Evolutionary conservation across 2,888 invertebrate species (phyloP), one percentile per base, ranked within the genome.

Genomic region (Agriotes lineatus): DNA sequence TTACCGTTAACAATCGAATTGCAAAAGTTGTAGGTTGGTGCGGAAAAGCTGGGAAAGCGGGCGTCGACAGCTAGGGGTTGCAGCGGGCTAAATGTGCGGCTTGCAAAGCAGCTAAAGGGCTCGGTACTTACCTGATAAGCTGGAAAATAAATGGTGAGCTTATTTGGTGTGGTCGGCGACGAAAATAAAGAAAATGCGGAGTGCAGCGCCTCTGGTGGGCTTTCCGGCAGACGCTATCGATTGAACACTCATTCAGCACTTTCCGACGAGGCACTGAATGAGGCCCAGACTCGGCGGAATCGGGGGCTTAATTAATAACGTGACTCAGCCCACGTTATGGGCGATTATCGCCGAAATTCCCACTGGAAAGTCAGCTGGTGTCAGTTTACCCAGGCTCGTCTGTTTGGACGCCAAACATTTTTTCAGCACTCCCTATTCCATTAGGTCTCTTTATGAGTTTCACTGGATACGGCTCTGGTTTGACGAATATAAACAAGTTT

Each of bases 101-200:
- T 42, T 12, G 2, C 7, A 42, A 42, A 42, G 42, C 6, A 39
- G 14, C 16, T 42, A 45, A 42, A 16, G 42, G 42, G 10, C 42
- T 25, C 20, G 33, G 37, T 52, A 69, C 64, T 42, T 69, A 69
- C 69, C 69, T 65, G 59, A 56, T 56, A 61, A 61, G 56, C 45
- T 60, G 60, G 45, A 69, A 69, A 64, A 69, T 60, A 63, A 67
- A 70, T 56, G 62, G 58, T 56, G 63, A 60, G 67, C 63, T 67
- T 57, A 61, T 68, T 70, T 70, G 67, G 66, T 63, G 70, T 70
- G 70, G 67, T 63, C 70, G 62, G 33, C 70, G 58, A 54, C 12
- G 70, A 70, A 70, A 63, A 69, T 69, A 69, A 69, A 69, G 69
- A 69, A 69, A 69, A 69, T 61, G 60, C 58, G 63, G 54, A 33